Evolutionary conservation across 2,113 vertebrate species (phyloP), one percentile per base, ranked within the genome.

Genomic region (Pseudonaja textilis): DNA sequence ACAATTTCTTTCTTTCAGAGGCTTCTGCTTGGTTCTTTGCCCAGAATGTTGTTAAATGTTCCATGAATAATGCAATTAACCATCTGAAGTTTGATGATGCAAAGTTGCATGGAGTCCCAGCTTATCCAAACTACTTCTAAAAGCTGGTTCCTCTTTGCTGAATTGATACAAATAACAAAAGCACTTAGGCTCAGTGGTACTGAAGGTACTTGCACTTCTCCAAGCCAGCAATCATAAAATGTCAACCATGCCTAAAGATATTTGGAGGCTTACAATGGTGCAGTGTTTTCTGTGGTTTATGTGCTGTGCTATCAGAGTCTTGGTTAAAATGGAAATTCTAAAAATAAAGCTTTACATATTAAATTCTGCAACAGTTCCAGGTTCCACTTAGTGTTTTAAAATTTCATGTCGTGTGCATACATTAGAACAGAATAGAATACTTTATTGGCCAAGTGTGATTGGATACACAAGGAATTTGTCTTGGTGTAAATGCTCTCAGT

Each of bases 21-120:
- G 34, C 69, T 81, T 69, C 34, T 91, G 56, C 56, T 87, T 54
- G 91, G 56, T 88, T 92, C 57, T 85, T 87, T 8, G 55, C 91
- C 34, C 85, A 88, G 85, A 92, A 52, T 86, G 52, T 52, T 88
- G 85, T 88, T 92, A 92, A 92, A 69, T 92, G 91, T 88, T 34
- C 91, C 55, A 42, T 23, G 45, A 20, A 39, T 92, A 92, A 88
- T 88, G 57, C 85, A 88, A 86, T 92, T 52, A 88, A n/a, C 85
- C 87, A 87, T n/a, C 57, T 64, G 54, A 85, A 42, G 74, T 57
- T 29, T 57, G 26, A 87, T 87, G 56, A 39, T 12, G 22, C 85
- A 92, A 10, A 88, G 85, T 39, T 39, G 57, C 56, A 69, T 39
- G 57, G 47, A 23, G 39, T n/a, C n/a, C 34, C 25, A 88, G 12